These are phyloP conservation scores for Rhynchotus rufescens DNA, from an alignment of 2,797 vertebrate species.

Conservation along the genomic window DNA sequence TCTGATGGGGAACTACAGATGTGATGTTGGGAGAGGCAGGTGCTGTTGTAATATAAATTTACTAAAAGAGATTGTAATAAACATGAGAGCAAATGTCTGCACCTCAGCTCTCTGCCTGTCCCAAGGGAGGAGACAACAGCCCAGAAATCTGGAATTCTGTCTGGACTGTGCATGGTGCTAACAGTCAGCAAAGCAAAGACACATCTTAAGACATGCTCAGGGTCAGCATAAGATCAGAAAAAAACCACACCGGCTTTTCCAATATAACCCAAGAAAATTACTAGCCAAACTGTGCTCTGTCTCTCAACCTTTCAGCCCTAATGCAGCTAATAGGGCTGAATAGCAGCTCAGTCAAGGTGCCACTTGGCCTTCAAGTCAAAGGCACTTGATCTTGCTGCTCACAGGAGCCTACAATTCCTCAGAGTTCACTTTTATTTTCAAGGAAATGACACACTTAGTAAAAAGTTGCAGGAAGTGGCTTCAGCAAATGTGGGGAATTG, in stretches of 20 bases:
- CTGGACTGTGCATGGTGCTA: background rate
- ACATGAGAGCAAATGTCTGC: accelerated
- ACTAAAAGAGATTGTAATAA: background rate
- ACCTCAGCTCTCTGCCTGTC: background rate
- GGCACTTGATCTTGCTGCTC: background rate
- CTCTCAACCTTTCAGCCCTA: background rate
- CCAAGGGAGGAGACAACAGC: background rate
- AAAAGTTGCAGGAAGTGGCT: background rate
- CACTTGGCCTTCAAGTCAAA: background rate
- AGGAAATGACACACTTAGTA: background rate
- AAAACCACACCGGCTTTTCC: background rate
- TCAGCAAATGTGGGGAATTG: background rate
- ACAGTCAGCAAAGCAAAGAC: background rate
- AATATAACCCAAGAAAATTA: background rate
- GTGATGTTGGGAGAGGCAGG: background rate
- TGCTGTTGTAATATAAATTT: background rate
- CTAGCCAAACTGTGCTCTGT: background rate
- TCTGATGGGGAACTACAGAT: background rate
- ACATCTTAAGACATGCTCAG: background rate
- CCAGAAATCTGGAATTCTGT: background rate
- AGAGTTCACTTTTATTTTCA: background rate
- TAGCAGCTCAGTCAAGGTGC: background rate
- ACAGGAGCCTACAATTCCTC: background rate
- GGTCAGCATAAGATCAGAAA: background rate
- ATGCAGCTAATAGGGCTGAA: background rate